These are phyloP conservation scores for Gonatopus flavifemur DNA, from an alignment of 1,140 invertebrate genomes.

Conservation along the genomic window DNA sequence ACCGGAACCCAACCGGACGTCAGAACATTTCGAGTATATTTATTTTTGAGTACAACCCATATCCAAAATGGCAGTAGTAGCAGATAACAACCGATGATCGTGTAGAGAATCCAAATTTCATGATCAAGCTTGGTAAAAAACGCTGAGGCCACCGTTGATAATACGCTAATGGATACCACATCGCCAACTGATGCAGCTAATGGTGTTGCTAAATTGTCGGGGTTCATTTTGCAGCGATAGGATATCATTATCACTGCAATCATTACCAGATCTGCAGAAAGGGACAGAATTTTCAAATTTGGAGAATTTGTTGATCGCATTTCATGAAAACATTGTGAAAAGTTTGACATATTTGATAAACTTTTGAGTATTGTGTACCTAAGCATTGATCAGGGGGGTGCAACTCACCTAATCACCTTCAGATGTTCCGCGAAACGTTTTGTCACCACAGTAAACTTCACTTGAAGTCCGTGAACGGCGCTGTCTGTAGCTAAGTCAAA, in stretches of 20 bases:
- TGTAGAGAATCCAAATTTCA: constrained; percentile 65
- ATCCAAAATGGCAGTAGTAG: constrained; percentile 78
- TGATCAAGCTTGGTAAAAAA: constrained; percentile 68
- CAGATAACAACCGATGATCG: constrained; percentile 67
- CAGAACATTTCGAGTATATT: constrained; percentile 77
- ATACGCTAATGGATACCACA: constrained; percentile 81
- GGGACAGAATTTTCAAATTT: too few species aligned
- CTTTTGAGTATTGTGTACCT: too few species aligned
- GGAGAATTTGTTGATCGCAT: too few species aligned
- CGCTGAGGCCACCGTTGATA: constrained; percentile 74
- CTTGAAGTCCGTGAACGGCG: too few species aligned
- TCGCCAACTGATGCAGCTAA: constrained; percentile 95
- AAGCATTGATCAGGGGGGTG: too few species aligned
- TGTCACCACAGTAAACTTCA: too few species aligned
- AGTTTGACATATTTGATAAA: too few species aligned
- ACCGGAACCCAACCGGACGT: constrained; percentile 85
- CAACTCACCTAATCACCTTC: too few species aligned
- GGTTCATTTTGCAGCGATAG: constrained; percentile 82
- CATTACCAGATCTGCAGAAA: constrained; percentile 80
- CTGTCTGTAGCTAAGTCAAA: too few species aligned
- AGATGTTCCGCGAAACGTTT: too few species aligned
- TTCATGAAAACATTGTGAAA: too few species aligned
- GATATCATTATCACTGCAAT: constrained; percentile 81
- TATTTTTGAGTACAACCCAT: constrained; percentile 73
- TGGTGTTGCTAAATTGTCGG: constrained; percentile 96